phyloP scores from a whole-genome alignment of 1,140 invertebrate genomes.

The Aradophagus sp. region DNA sequence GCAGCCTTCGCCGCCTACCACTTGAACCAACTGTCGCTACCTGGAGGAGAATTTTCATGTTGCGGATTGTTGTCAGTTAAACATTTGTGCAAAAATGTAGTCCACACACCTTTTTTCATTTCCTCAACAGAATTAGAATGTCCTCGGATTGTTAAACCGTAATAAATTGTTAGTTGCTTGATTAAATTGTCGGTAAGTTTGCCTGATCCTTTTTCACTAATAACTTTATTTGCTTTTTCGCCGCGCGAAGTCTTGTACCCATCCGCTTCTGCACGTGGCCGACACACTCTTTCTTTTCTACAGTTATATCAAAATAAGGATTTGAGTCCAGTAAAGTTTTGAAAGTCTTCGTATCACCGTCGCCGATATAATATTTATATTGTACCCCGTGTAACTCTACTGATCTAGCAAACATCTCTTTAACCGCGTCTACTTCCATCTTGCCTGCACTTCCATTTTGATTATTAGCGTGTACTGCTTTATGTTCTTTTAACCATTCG shows the following conservation, averaged over 20 bases:
- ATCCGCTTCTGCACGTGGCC: no score
- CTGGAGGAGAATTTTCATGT: not conserved
- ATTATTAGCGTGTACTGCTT: constrained; percentile 6
- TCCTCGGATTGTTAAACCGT: constrained; percentile 1
- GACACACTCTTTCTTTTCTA: not conserved
- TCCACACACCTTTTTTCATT: constrained; percentile 6
- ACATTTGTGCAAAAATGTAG: constrained; percentile 1
- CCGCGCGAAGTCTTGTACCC: constrained; percentile 2
- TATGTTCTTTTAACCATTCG: constrained; percentile 9
- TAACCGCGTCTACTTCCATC: constrained; percentile 15
- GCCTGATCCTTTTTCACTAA: constrained; percentile 7
- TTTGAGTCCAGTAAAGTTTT: constrained; percentile 4
- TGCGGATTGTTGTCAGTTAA: not conserved
- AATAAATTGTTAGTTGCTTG: constrained; percentile 2
- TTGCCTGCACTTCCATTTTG: constrained; percentile 8
- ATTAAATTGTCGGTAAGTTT: constrained; percentile 11
- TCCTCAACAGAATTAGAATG: constrained; percentile 6
- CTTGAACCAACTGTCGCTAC: constrained; percentile 1
- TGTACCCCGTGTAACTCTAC: constrained; percentile 16
- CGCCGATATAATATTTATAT: constrained; percentile 43
- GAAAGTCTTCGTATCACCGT: constrained; percentile 26
- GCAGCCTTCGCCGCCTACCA: not conserved
- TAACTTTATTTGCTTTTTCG: constrained; percentile 11
- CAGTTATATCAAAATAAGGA: constrained; percentile 1
- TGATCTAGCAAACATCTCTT: constrained; percentile 38